phyloP scores from a whole-genome alignment of 2,888 invertebrate genomes.

The Drosophila colorata region DNA sequence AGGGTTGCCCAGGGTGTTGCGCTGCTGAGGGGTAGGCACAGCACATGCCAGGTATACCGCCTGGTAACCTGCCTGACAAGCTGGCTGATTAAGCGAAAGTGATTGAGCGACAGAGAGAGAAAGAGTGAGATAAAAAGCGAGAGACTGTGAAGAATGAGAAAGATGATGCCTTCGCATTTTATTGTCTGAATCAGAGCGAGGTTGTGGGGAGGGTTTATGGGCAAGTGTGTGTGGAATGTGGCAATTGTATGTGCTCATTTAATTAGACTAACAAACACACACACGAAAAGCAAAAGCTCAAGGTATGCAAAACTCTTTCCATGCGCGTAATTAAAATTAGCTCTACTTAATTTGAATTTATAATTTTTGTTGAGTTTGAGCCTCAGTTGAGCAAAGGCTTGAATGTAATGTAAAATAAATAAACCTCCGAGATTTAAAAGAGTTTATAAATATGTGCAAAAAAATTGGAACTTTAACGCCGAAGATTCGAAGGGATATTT shows the following conservation, averaged over 20 bases:
- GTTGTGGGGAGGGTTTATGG: neutral
- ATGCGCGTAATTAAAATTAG: slow-evolving; percentile 56
- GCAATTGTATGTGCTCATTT: slow-evolving; percentile 26
- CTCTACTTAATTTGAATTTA: slow-evolving; percentile 32
- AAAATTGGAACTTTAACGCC: neutral
- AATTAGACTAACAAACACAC: slow-evolving; percentile 49
- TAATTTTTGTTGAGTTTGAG: slow-evolving; percentile 3
- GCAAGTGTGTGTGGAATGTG: slow-evolving; percentile 10
- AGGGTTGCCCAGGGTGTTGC: slow-evolving; percentile 20
- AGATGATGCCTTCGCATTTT: slow-evolving; percentile 29
- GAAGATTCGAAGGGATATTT: no score
- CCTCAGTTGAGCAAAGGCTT: slow-evolving; percentile 9
- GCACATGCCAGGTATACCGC: slow-evolving; percentile 29
- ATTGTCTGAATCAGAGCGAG: slow-evolving; percentile 17
- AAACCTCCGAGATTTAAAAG: slow-evolving; percentile 7
- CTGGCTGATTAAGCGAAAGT: slow-evolving; percentile 73
- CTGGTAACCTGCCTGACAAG: slow-evolving; percentile 39
- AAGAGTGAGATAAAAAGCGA: neutral
- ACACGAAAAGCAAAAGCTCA: slow-evolving; percentile 13
- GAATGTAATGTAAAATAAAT: slow-evolving; percentile 12
- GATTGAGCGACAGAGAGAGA: slow-evolving; percentile 56
- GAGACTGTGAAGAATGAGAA: slow-evolving; percentile 2
- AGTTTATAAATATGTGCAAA: neutral
- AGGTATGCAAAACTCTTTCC: slow-evolving; percentile 34
- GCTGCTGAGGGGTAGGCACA: neutral